A percentile compares a stretch with the other conserved stretches of the same genome.
phyloP scores from a whole-genome alignment of 1,140 invertebrate genomes.

The Atta colombica region DNA sequence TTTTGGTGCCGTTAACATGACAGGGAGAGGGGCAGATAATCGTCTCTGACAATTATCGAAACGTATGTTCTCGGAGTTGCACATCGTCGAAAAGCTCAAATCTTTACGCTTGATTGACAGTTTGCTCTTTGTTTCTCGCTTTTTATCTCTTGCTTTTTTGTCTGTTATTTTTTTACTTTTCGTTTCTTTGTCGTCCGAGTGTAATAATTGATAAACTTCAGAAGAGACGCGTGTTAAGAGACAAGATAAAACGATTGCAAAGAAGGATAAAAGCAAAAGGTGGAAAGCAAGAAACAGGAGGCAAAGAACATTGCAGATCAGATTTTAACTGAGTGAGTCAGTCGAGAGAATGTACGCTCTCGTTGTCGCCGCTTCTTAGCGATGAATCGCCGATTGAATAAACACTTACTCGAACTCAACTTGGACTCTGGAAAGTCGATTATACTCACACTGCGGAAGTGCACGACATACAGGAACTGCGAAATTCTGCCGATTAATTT shows the following conservation, averaged over 20 bases:
- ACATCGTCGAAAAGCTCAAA: background rate
- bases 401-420: background rate
- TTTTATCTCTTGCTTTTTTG: too few species aligned
- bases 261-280: too few species aligned
- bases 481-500: conserved; percentile 39
- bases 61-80: background rate
- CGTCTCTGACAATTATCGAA: conserved; percentile 63
- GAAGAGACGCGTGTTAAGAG: too few species aligned
- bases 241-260: too few species aligned
- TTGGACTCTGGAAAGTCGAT: conserved; percentile 34
- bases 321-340: too few species aligned
- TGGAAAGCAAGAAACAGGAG: too few species aligned
- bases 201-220: too few species aligned
- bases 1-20: conserved; percentile 55
- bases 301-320: too few species aligned
- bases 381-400: conserved; percentile 5
- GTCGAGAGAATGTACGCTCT: background rate
- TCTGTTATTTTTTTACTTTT: too few species aligned
- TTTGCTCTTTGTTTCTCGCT: background rate
- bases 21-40: conserved; percentile 59
- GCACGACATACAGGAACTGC: background rate
- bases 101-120: background rate
- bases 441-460: conserved; percentile 20
- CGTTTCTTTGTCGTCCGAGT: too few species aligned
- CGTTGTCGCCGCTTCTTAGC: conserved; percentile 17